Base-by-base conservation (phyloP, 2,113 vertebrate genomes). In the Cephalopholis sonnerati region DNA sequence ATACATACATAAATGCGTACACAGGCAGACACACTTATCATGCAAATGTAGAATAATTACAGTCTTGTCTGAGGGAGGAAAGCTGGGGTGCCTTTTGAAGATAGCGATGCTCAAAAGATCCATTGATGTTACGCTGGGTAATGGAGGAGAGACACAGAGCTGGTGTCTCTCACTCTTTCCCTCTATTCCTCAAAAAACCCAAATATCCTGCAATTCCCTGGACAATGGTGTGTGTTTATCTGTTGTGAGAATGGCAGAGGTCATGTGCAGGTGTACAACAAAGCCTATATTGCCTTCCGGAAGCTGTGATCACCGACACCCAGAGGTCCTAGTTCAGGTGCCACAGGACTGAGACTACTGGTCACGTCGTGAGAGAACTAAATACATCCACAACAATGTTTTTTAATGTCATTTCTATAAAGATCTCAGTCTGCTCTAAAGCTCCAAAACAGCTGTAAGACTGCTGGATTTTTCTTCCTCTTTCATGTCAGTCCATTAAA, bases 1-100 rank as follows among this genome's bases (percentile, higher is more conserved):
- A 89, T 91, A 84, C 89, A 90, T 91, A 90, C 85, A 92, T 88
- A 90, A 91, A 91, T 54, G 85, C 82, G 76, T 81, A 91, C 90
- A 93, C 74, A 84, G 78, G 88, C 81, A 91, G 87, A 87, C 88
- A 63, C 84, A 90, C 93, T 93, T 92, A 93, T 93, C 86, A 93
- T 93, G 93, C 89, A 93, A 93, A 93, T 93, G 88, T 87, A 68
- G 81, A 92, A 91, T 94, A 93, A 93, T 93, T 93, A 92, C 79
- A 69, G 89, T 75, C 89, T 89, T 86, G 92, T 92, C 90, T 92
- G 89, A 64, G 58, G 62, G 77, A 83, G 70, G 73, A 80, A 89
- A 74, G 84, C 82, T 44, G 77, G 73, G 74, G 74, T 86, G 86
- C 61, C 88, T 89, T 93, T 94, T 93, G 92, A 93, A 92, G 90